phyloP scores from a whole-genome alignment of 2,797 vertebrate species.

The Amniataba percoides region DNA sequence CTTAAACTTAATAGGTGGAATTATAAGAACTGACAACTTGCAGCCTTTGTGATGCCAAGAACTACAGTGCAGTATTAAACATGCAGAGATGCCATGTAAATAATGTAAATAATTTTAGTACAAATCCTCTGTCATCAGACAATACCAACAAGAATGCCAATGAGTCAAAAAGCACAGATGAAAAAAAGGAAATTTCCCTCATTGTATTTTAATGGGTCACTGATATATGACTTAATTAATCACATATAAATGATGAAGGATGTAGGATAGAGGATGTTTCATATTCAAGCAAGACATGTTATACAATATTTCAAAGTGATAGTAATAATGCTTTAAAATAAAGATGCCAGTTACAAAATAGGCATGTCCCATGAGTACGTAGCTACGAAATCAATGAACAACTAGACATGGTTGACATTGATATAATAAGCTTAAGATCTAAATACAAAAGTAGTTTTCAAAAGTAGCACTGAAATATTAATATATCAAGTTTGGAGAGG shows the following conservation, averaged over 20 bases:
- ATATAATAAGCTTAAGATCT: background rate
- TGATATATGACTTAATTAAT: constrained; percentile 7
- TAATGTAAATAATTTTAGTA: background rate
- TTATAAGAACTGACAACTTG: background rate
- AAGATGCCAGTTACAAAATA: no score
- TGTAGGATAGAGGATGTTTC: background rate
- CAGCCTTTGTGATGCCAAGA: background rate
- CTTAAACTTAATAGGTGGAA: background rate
- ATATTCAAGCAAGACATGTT: background rate
- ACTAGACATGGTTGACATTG: background rate
- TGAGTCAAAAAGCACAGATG: background rate
- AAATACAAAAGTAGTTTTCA: background rate
- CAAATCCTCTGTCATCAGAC: background rate
- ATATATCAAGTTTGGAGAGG: background rate
- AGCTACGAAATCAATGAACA: no score
- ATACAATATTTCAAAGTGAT: background rate
- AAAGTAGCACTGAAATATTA: background rate
- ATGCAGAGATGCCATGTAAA: background rate
- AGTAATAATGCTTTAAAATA: background rate
- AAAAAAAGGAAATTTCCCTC: background rate
- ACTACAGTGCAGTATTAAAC: background rate
- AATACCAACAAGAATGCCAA: background rate
- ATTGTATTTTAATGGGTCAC: constrained; percentile 18
- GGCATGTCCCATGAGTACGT: background rate
- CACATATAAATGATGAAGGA: constrained; percentile 2